Evolutionary conservation across 2,888 invertebrate species (phyloP).

Genomic region (Plebejus melissa): DNA sequence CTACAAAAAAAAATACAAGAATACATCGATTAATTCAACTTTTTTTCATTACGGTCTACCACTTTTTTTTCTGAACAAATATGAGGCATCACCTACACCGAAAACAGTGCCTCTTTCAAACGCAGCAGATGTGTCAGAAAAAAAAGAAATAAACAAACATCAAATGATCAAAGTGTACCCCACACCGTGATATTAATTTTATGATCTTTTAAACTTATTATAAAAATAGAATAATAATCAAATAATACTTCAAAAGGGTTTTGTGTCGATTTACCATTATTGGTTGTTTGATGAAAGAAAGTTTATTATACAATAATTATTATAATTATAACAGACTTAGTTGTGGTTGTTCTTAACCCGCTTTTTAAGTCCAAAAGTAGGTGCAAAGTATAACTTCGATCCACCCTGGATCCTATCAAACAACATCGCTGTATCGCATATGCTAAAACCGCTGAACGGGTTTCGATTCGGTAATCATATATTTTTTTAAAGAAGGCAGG

Average conservation of each 20-base stretch:
- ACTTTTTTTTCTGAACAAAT: not conserved
- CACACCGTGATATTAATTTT: conserved; percentile 45
- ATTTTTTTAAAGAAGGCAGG: too few relatives aligned
- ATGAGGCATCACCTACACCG: not conserved
- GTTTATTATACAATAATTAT: not conserved
- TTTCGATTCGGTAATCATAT: too few relatives aligned
- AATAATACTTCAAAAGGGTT: not conserved
- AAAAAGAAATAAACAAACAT: conserved; percentile 46
- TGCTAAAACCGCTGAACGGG: too few relatives aligned
- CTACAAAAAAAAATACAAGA: too few relatives aligned
- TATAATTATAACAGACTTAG: not conserved
- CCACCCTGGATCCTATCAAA: not conserved
- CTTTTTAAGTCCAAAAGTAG: not conserved
- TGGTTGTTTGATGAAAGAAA: conserved; percentile 5
- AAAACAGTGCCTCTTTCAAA: conserved; percentile 9
- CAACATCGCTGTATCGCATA: too few relatives aligned
- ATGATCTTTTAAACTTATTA: conserved; percentile 24
- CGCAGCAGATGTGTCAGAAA: conserved; percentile 34
- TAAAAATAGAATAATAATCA: conserved; percentile 2
- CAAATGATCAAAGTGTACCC: conserved; percentile 50
- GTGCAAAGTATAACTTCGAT: not conserved
- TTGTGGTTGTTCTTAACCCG: not conserved
- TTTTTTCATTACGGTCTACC: not conserved
- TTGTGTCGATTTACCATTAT: not conserved
- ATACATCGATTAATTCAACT: too few relatives aligned